Evolutionary conservation across 2,113 vertebrate genomes (phyloP).

Genomic region (Tetrax tetrax): DNA sequence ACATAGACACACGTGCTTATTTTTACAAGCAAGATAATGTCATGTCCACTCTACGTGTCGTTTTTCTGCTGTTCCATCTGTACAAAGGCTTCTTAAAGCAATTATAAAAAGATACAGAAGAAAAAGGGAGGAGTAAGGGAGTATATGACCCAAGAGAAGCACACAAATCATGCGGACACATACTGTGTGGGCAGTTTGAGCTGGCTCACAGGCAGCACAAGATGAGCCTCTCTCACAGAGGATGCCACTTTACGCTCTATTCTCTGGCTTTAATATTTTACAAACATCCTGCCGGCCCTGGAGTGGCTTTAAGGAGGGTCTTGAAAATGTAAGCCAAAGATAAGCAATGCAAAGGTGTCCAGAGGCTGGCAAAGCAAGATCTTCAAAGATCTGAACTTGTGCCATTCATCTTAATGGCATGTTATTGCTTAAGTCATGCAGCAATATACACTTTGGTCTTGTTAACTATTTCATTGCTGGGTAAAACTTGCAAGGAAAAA

Average conservation of each 20-base stretch:
- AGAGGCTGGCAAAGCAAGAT: neutral
- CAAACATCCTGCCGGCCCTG: neutral
- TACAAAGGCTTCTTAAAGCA: neutral
- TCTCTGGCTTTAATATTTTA: neutral
- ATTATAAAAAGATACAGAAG: neutral
- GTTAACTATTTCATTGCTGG: neutral
- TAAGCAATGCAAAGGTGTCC: neutral
- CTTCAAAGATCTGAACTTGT: neutral
- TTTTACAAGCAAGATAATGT: neutral
- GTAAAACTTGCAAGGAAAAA: neutral
- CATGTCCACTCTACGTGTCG: neutral
- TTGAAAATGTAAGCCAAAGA: neutral
- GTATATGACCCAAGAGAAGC: neutral
- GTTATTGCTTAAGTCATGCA: neutral
- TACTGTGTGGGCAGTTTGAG: neutral
- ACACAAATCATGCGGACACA: neutral
- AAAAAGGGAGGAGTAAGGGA: neutral
- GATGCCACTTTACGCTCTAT: neutral
- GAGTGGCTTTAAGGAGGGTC: neutral
- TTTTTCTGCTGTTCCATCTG: neutral
- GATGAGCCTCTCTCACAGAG: neutral
- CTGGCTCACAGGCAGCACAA: neutral
- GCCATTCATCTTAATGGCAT: neutral
- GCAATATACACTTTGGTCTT: neutral
- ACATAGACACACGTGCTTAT: fast-evolving